Conservation (phyloP, 2,888 invertebrate genomes). For the Rhagium mordax region DNA sequence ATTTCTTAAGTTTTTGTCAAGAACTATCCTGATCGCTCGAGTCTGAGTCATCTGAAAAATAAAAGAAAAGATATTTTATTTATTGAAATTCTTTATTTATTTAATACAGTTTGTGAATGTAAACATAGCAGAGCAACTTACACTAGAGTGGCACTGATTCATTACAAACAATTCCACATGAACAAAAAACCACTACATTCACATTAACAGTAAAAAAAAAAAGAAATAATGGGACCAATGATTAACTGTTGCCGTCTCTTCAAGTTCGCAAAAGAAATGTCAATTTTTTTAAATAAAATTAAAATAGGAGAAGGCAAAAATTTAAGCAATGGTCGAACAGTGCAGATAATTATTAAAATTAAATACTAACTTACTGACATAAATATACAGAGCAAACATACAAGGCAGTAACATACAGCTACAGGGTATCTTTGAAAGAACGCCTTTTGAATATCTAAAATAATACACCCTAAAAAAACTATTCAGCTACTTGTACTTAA, state of each 20-base stretch:
- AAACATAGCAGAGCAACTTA: constrained; percentile 48
- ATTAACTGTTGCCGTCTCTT: background rate
- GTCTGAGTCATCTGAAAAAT: constrained; percentile 40
- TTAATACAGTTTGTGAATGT: constrained; percentile 50
- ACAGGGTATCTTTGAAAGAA: background rate
- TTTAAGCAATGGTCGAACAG: constrained; percentile 7
- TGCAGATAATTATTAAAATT: constrained; percentile 45
- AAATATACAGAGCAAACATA: constrained; percentile 40
- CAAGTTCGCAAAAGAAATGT: background rate
- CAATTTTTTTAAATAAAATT: constrained; percentile 6
- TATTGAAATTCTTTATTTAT: constrained; percentile 28
- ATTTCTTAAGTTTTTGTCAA: constrained; percentile 13
- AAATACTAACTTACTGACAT: constrained; percentile 38
- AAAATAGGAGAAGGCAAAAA: background rate
- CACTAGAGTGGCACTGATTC: constrained; percentile 12
- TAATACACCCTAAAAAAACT: no score
- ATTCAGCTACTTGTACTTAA: no score
- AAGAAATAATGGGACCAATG: background rate
- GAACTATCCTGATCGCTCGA: constrained; percentile 18
- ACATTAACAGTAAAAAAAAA: constrained; percentile 37
- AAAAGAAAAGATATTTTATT: constrained; percentile 33
- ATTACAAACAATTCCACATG: constrained; percentile 2
- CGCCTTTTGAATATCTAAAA: background rate
- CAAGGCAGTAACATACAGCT: constrained; percentile 24
- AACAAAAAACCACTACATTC: constrained; percentile 47